Percentiles rank a stretch among this genome's conserved stretches.
These are phyloP conservation scores for Protomyctophum bolini DNA, from an alignment of 2,113 vertebrate genomes.

Conservation along the genomic window DNA sequence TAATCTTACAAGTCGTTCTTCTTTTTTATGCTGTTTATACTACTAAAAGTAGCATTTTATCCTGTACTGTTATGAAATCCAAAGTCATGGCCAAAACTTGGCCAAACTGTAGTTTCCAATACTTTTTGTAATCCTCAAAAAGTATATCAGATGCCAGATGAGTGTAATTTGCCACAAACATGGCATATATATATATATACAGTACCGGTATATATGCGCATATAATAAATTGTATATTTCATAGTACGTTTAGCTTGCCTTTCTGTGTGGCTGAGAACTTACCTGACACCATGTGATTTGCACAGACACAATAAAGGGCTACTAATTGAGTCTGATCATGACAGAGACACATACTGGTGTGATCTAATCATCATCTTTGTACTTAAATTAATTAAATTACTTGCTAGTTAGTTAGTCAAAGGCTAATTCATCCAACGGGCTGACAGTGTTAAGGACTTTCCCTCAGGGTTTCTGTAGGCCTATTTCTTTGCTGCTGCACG, in stretches of 20 bases:
- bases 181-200: not conserved
- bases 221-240: not conserved
- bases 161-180: not conserved
- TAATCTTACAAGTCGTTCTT: too few species aligned
- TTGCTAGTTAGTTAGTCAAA: conserved; percentile 8
- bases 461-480: conserved; percentile 14
- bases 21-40: too few species aligned
- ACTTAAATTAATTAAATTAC: conserved; percentile 42
- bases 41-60: not conserved
- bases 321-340: conserved; percentile 7
- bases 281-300: not conserved
- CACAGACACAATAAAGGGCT: not conserved
- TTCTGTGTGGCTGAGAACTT: conserved; percentile 1
- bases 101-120: not conserved
- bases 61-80: not conserved
- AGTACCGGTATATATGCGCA: too few species aligned
- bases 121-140: not conserved
- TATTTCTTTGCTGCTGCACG: conserved; percentile 11
- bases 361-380: conserved; percentile 34
- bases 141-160: not conserved
- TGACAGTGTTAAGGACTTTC: not conserved
- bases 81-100: not conserved
- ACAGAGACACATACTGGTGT: conserved; percentile 7
- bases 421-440: not conserved
- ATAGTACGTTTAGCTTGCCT: conserved; percentile 10